Conservation (phyloP, 2,888 invertebrate genomes). For the Eudemis profundana region DNA sequence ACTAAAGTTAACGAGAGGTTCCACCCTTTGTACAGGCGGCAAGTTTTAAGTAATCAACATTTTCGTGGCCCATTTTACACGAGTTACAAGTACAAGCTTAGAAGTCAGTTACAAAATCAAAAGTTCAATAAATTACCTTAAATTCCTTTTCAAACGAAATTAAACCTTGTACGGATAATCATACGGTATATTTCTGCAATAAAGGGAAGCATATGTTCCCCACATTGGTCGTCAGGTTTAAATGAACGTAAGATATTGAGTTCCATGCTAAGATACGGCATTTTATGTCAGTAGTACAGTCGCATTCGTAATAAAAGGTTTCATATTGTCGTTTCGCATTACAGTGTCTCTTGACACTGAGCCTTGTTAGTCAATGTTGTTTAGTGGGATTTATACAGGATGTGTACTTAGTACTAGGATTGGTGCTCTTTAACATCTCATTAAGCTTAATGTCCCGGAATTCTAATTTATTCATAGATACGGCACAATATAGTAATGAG, state of each 20-base stretch:
- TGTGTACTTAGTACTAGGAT: no score
- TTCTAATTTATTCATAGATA: no score
- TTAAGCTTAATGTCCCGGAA: no score
- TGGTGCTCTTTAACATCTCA: no score
- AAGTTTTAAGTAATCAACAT: constrained; percentile 16
- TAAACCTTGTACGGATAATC: not conserved
- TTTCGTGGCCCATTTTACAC: not conserved
- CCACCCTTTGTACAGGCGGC: not conserved
- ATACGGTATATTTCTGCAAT: not conserved
- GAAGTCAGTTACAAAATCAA: not conserved
- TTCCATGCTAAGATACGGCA: not conserved
- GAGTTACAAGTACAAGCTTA: not conserved
- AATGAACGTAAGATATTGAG: not conserved
- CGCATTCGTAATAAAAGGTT: constrained; percentile 9
- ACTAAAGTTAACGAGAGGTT: not conserved
- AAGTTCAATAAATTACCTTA: constrained; percentile 2
- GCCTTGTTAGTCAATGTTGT: not conserved
- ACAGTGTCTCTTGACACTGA: not conserved
- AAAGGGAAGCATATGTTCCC: not conserved
- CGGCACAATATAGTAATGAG: no score
- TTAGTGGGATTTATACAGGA: no score
- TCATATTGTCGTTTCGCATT: constrained; percentile 5
- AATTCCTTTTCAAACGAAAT: not conserved
- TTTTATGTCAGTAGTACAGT: not conserved
- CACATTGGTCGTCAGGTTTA: not conserved